Evolutionary conservation across 1,140 invertebrate genomes (phyloP), one percentile per base, ranked within the genome.

Genomic region (Drosophila tsacasi): DNA sequence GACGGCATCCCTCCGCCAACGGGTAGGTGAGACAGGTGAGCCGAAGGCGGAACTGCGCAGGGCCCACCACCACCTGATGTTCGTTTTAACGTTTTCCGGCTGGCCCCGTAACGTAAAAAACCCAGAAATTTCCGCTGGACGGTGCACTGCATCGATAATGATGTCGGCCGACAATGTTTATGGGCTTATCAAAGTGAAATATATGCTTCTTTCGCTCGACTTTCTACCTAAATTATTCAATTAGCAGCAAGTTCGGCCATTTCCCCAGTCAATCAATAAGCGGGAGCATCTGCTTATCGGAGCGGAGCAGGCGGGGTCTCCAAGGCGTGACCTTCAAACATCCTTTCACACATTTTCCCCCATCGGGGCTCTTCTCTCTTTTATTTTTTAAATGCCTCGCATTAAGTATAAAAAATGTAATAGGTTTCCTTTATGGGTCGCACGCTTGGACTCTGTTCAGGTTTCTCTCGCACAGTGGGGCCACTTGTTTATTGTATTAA

Each of bases 371-470:
- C 66, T 46, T 46, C 79, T 30, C 50, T 61, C 39, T 52, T 52
- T 52, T 52, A 55, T 83, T 78, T 78, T 58, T 75, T 66, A 81
- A 79, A 82, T 75, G 79, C 61, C 79, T 62, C 79, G 66, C 79
- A 86, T 82, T 76, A 79, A 81, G 83, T 79, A 86, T 82, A 62
- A 78, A 76, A 82, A 79, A 82, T 82, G 83, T 85, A 74, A 86
- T 86, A 71, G 83, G 83, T 66, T 81, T 80, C 77, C 73, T 65
- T 80, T 83, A 76, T 83, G 81, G 69, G 63, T 54, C 61, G 64
- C 60, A 61, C 75, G 57, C 46, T 40, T 59, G 62, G 55, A 67
- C 74, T 44, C 23, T 39, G 46, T 30, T 60, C 50, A 59, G 54
- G 72, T 64, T 50, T 44, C 52, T 12, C 35, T n/a, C 15, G 54